phyloP scores from a whole-genome alignment of 2,113 vertebrate genomes.

The Rana temporaria region DNA sequence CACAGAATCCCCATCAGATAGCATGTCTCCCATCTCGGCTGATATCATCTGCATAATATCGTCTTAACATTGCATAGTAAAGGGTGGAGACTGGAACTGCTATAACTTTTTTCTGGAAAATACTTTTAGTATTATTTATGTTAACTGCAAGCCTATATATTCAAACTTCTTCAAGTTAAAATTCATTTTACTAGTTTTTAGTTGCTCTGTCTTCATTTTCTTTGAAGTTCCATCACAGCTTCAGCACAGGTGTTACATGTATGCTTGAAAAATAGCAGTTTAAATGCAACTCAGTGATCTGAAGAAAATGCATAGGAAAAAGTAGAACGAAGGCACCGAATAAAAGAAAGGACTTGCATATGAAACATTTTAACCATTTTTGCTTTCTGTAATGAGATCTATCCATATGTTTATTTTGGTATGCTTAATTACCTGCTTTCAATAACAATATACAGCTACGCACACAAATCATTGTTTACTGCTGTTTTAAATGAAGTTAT shows the following conservation, averaged over 20 bases:
- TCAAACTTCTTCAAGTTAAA: no score
- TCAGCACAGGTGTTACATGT: neutral
- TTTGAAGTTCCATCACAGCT: neutral
- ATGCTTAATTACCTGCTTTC: neutral
- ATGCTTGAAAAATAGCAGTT: neutral
- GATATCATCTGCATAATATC: no score
- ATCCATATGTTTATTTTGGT: slow-evolving; percentile 29
- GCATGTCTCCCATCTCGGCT: no score
- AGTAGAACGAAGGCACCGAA: neutral
- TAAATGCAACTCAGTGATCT: slow-evolving; percentile 4
- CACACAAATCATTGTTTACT: neutral
- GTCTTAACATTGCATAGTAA: no score
- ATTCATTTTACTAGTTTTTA: no score
- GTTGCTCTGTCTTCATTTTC: neutral
- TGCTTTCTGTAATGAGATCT: slow-evolving; percentile 1
- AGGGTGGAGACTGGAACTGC: no score
- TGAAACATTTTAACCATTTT: neutral
- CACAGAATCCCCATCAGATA: no score
- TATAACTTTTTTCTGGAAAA: no score
- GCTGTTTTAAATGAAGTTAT: neutral
- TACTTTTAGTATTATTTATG: no score
- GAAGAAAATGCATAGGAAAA: neutral
- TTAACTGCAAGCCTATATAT: no score
- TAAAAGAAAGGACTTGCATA: neutral
- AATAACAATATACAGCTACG: neutral